A percentile compares a stretch with the other conserved stretches of the same genome.
Conservation (phyloP, 2,113 vertebrate species). For the Glaucomys volans region DNA sequence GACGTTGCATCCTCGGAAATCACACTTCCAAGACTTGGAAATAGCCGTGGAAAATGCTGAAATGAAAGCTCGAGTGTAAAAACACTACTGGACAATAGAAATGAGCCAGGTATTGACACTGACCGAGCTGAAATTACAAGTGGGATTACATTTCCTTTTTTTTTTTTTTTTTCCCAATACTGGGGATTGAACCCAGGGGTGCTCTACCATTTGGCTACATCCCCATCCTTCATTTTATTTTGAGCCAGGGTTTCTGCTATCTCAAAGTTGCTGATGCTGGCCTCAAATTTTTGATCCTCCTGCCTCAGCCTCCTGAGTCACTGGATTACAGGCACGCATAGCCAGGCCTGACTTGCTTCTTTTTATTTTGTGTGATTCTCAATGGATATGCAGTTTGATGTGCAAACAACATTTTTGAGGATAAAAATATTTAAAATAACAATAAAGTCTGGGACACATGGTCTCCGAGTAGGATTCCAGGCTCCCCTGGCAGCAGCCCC, state of each 20-base stretch:
- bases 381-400: background rate
- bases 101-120: background rate
- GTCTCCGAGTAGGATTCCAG: background rate
- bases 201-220: too few relatives aligned
- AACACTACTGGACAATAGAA: too few relatives aligned
- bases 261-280: too few relatives aligned
- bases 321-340: too few relatives aligned
- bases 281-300: too few relatives aligned
- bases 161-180: background rate
- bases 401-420: background rate
- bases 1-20: rapidly evolving
- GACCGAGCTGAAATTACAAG: background rate
- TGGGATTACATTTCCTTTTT: background rate
- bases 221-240: too few relatives aligned
- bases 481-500: background rate
- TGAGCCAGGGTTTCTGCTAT: too few relatives aligned
- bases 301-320: too few relatives aligned
- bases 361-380: background rate
- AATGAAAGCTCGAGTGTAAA: background rate
- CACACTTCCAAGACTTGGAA: background rate
- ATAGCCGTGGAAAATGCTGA: background rate
- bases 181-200: too few relatives aligned
- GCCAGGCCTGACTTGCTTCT: background rate
- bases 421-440: background rate
- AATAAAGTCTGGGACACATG: background rate